A percentile compares a stretch with the other conserved stretches of the same genome.
Conservation (phyloP, 2,113 vertebrate species). For the Junco hyemalis region DNA sequence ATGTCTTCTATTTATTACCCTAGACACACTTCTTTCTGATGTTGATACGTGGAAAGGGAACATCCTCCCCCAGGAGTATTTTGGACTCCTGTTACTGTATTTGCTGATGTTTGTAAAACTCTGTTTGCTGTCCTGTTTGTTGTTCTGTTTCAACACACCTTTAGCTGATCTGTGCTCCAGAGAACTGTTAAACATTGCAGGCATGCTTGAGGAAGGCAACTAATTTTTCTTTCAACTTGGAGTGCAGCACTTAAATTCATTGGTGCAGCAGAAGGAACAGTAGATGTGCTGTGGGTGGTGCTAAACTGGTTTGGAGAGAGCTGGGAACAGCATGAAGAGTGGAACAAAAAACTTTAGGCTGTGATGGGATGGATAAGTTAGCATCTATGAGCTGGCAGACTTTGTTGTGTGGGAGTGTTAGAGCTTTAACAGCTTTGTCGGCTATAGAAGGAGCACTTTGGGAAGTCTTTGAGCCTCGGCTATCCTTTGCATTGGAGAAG, state of each 20-base stretch:
- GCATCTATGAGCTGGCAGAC: not conserved
- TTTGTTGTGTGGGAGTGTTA: not conserved
- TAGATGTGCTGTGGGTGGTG: not conserved
- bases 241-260: not conserved
- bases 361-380: not conserved
- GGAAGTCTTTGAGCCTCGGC: not conserved
- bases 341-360: not conserved
- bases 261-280: not conserved
- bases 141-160: conserved; percentile 9
- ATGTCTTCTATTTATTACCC: not conserved
- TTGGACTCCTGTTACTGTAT: not conserved
- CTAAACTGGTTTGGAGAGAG: not conserved
- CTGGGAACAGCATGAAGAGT: rapidly evolving
- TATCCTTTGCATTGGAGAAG: not conserved
- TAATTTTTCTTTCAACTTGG: not conserved
- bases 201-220: not conserved
- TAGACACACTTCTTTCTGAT: not conserved
- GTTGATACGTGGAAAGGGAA: not conserved
- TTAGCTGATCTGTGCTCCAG: not conserved
- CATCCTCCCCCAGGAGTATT: not conserved
- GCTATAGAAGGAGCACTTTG: not conserved
- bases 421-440: not conserved
- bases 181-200: conserved; percentile 7
- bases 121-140: not conserved
- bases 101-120: not conserved